These are phyloP conservation scores for Parascotia fuliginaria DNA, from an alignment of 2,888 invertebrate genomes.

Conservation along the genomic window DNA sequence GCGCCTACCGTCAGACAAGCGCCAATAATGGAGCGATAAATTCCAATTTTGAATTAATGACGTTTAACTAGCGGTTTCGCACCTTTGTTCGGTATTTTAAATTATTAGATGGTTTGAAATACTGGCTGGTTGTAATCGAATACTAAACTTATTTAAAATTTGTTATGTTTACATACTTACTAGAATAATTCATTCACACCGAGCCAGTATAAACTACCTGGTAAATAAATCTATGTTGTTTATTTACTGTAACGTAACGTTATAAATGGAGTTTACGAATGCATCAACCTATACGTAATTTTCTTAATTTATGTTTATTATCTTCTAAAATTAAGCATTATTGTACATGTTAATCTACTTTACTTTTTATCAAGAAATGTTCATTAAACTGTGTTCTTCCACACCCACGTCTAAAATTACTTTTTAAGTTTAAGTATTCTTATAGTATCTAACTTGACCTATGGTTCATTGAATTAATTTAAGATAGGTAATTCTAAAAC, in stretches of 20 bases:
- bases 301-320: no score
- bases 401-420: neutral
- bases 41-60: slow-evolving; percentile 63
- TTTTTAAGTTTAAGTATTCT: neutral
- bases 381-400: neutral
- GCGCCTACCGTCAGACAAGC: slow-evolving; percentile 38
- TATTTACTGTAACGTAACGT: no score
- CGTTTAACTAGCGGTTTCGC: slow-evolving; percentile 42
- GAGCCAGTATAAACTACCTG: no score
- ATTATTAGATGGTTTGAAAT: slow-evolving; percentile 11
- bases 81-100: slow-evolving; percentile 34
- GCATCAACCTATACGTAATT: no score
- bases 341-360: no score
- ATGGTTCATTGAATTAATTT: neutral
- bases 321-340: no score
- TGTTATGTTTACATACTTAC: slow-evolving; percentile 2
- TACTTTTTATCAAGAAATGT: no score
- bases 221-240: no score
- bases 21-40: slow-evolving; percentile 68
- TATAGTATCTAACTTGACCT: neutral
- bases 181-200: no score
- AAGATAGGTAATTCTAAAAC: neutral
- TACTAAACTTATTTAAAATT: no score
- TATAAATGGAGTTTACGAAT: no score
- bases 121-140: neutral